Percentiles rank a stretch among this genome's conserved stretches.
These are phyloP conservation scores for Tricholauxania praeusta DNA, from an alignment of 2,888 invertebrate genomes.

Conservation along the genomic window DNA sequence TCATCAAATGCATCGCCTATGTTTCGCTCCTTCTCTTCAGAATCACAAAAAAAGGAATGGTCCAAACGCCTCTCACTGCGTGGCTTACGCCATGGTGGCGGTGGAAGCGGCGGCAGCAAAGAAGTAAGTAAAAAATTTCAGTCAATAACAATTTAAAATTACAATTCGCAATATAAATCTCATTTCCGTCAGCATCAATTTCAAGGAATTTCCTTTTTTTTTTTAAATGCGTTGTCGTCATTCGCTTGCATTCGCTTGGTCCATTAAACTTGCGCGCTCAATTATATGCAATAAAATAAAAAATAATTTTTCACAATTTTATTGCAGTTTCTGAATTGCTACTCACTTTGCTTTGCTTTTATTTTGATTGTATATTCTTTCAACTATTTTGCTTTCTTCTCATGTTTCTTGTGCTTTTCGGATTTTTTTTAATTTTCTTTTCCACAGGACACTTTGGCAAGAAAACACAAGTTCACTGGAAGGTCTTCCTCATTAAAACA, in stretches of 20 bases:
- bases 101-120: slow-evolving; percentile 59
- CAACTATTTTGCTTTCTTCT: slow-evolving; percentile 1
- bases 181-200: too few relatives aligned
- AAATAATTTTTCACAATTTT: neutral
- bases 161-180: too few relatives aligned
- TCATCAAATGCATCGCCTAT: slow-evolving; percentile 65
- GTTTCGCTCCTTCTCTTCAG: slow-evolving; percentile 77
- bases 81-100: slow-evolving; percentile 74
- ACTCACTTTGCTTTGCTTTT: neutral
- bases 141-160: neutral
- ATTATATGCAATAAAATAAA: neutral
- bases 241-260: too few relatives aligned
- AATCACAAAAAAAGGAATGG: slow-evolving; percentile 78
- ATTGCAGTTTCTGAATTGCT: neutral
- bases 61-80: slow-evolving; percentile 80
- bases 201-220: too few relatives aligned
- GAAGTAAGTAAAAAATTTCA: slow-evolving; percentile 55
- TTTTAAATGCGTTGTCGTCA: too few relatives aligned
- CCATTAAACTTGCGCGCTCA: too few relatives aligned
- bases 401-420: slow-evolving; percentile 13
- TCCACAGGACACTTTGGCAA: slow-evolving; percentile 48
- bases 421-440: neutral
- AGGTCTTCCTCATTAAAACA: slow-evolving; percentile 73
- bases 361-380: neutral
- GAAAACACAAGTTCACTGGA: slow-evolving; percentile 67